A percentile compares a stretch with the other conserved stretches of the same genome.
These are phyloP conservation scores for Dastarcus helophoroides DNA, from an alignment of 2,888 invertebrate genomes.

Conservation along the genomic window DNA sequence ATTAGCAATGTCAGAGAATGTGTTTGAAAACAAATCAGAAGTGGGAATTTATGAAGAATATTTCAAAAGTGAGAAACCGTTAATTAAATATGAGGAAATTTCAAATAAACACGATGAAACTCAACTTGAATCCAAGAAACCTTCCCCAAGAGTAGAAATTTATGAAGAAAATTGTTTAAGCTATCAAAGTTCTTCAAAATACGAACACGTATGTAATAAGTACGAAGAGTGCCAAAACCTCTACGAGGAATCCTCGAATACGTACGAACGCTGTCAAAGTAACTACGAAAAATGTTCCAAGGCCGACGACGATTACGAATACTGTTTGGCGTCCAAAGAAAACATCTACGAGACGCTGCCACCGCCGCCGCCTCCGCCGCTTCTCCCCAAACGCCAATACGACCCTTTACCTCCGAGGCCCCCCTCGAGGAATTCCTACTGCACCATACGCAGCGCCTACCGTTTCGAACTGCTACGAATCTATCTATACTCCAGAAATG, in stretches of 20 bases:
- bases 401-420: constrained; percentile 40
- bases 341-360: constrained; percentile 45
- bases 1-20: too few species aligned
- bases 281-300: constrained; percentile 8
- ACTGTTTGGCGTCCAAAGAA: constrained; percentile 39
- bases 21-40: too few species aligned
- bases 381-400: constrained; percentile 36
- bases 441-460: constrained; percentile 48
- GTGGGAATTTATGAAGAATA: too few species aligned
- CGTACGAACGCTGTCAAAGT: constrained; percentile 15
- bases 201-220: too few species aligned
- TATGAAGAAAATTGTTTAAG: too few species aligned
- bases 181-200: too few species aligned
- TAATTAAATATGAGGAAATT: too few species aligned
- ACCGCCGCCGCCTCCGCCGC: constrained; percentile 20
- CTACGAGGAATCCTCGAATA: constrained; percentile 8
- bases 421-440: constrained; percentile 48
- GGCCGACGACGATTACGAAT: constrained; percentile 37
- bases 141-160: too few species aligned
- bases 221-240: constrained; percentile 15
- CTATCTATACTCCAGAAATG: constrained; percentile 27
- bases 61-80: too few species aligned
- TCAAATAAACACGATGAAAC: too few species aligned
- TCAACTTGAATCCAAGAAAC: too few species aligned
- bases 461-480: constrained; percentile 49